phyloP scores from a whole-genome alignment of 2,888 invertebrate genomes.

The Polydrusus cervinus region DNA sequence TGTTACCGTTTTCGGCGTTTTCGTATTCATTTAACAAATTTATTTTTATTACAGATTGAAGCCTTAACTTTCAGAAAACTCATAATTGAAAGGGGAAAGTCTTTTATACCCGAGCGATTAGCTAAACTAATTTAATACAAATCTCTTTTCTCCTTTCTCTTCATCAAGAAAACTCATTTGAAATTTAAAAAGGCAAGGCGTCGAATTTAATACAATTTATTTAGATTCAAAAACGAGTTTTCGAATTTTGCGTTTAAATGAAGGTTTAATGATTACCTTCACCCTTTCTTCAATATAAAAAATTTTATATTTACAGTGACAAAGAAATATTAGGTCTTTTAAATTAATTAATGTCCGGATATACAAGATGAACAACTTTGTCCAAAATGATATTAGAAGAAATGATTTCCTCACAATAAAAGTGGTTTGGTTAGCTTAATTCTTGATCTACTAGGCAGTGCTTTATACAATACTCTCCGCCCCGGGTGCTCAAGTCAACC shows the following conservation, averaged over 20 bases:
- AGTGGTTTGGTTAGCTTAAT: too few species aligned
- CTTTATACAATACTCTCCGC: too few species aligned
- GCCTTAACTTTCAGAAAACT: conserved; percentile 44
- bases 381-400: too few species aligned
- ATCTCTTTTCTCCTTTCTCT: conserved; percentile 45
- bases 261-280: conserved; percentile 26
- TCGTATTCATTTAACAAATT: conserved; percentile 35
- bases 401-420: too few species aligned
- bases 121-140: conserved; percentile 49
- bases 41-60: conserved; percentile 43
- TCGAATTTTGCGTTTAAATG: conserved; percentile 28
- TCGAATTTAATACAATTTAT: conserved; percentile 44
- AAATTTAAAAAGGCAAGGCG: conserved; percentile 47
- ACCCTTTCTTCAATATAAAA: not conserved
- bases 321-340: not conserved
- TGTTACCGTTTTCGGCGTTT: conserved; percentile 32
- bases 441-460: too few species aligned
- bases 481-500: too few species aligned
- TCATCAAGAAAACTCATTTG: conserved; percentile 49
- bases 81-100: conserved; percentile 50
- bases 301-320: not conserved
- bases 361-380: too few species aligned
- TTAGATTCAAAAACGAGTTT: conserved; percentile 30
- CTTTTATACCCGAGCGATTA: conserved; percentile 49
- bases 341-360: too few species aligned